Evolutionary conservation across 2,113 vertebrate species (phyloP).

Genomic region (Brachirus orientalis): DNA sequence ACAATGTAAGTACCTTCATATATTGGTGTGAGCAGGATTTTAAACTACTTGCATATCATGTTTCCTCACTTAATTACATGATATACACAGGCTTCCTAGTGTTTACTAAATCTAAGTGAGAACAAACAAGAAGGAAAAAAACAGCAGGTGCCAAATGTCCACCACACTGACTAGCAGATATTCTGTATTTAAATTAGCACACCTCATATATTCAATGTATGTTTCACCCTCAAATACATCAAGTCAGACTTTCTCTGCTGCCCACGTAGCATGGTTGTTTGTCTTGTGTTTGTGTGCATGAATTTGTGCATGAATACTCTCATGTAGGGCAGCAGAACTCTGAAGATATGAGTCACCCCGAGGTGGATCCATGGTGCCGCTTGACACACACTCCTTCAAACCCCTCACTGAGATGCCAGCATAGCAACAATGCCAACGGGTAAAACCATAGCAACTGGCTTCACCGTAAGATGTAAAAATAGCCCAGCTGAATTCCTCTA

Average conservation of each 20-base stretch:
- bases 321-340: slow-evolving; percentile 80
- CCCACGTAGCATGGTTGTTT: slow-evolving; percentile 31
- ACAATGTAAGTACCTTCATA: slow-evolving; percentile 3
- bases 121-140: slow-evolving; percentile 1
- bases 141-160: slow-evolving; percentile 7
- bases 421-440: slow-evolving; percentile 71
- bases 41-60: neutral
- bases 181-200: neutral
- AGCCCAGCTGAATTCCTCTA: slow-evolving; percentile 66
- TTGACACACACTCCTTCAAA: slow-evolving; percentile 57
- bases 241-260: neutral
- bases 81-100: slow-evolving; percentile 2
- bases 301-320: slow-evolving; percentile 36
- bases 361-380: slow-evolving; percentile 66
- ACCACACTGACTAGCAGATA: neutral
- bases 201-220: neutral
- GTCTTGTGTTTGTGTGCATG: slow-evolving; percentile 33
- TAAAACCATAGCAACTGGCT: slow-evolving; percentile 77
- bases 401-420: slow-evolving; percentile 54
- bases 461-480: slow-evolving; percentile 67
- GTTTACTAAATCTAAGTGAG: slow-evolving; percentile 2
- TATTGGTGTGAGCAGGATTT: slow-evolving; percentile 19
- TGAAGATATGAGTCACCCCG: slow-evolving; percentile 79
- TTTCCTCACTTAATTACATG: slow-evolving; percentile 26
- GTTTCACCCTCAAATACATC: neutral